phyloP scores from a whole-genome alignment of 2,888 invertebrate genomes.

The Argyresthia goedartella region DNA sequence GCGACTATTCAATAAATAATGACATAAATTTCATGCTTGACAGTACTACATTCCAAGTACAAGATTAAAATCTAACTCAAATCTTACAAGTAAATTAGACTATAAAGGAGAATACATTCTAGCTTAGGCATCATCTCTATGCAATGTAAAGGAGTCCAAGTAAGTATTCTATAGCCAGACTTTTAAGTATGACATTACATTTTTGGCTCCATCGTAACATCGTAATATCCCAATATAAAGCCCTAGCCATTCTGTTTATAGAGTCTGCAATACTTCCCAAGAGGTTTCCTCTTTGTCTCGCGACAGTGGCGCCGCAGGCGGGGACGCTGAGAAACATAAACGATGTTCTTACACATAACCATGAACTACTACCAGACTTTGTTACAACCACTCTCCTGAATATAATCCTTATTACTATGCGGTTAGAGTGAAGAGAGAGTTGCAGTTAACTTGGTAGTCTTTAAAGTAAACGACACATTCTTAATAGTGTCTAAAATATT shows the following conservation, averaged over 20 bases:
- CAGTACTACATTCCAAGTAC: no score
- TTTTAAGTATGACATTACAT: no score
- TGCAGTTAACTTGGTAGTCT: conserved; percentile 18
- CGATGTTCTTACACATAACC: conserved; percentile 2
- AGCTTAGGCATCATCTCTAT: no score
- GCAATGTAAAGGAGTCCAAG: no score
- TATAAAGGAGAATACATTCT: no score
- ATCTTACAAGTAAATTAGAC: no score
- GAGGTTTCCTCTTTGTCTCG: background rate
- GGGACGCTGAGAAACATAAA: conserved; percentile 3
- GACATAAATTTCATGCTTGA: no score
- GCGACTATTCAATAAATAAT: no score
- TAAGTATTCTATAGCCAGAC: no score
- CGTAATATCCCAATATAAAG: background rate
- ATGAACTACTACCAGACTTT: background rate
- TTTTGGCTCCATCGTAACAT: no score
- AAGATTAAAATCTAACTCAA: no score
- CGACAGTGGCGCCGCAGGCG: background rate
- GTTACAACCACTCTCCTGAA: background rate
- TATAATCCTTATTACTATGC: background rate
- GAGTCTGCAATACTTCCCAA: background rate
- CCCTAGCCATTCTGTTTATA: background rate
- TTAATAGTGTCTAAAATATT: conserved; percentile 36
- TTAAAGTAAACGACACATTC: conserved; percentile 22
- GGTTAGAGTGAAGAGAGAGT: background rate